Base-by-base conservation (phyloP, 2,797 vertebrate species). In the Synanceia verrucosa region DNA sequence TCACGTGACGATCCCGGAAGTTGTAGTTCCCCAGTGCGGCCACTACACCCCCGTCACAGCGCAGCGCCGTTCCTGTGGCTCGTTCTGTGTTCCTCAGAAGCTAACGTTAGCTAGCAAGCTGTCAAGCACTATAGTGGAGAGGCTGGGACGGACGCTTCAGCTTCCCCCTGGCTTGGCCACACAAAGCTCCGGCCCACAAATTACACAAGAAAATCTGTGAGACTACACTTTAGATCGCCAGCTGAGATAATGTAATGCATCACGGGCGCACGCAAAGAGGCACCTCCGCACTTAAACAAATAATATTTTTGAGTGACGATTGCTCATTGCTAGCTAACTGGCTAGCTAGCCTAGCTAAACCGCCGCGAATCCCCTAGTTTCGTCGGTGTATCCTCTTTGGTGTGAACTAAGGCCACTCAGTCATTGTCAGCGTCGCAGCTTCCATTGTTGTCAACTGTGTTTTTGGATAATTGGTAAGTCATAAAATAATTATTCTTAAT, bases 121-220 rank as follows among this genome's bases (percentile, higher is more conserved):
- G 93, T 92, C 89, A 92, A 90, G 90, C 92, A 91, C 91, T 93
- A 83, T 91, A 90, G 88, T 82, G 88, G 86, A 90, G 93, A 89
- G 92, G 88, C 89, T 91, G 92, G 88, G 90, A 86, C 83, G 78
- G 84, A 87, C 89, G 84, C 84, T 92, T 91, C 91, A 86, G 92
- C 88, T 89, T 90, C 86, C 86, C 86, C 84, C 82, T 74, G 79
- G 74, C 82, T 91, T 83, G 81, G 86, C 86, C 70, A 67, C 62
- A 60, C 73, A 76, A 78, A 87, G 63, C 83, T 85, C 71, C 73
- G 79, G 78, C 63, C 82, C 70, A 16, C 43, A 64, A 56, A 80
- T 57, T 64, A n/a, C 23, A 64, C 57, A 50, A 60, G 39, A 78
- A 76, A 78, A 73, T 44, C 55, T 63, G 21, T 44, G 33, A 81